Percentiles rank a stretch among this genome's conserved stretches.
Conservation (phyloP, 2,797 vertebrate species). For the Morelia viridis region DNA sequence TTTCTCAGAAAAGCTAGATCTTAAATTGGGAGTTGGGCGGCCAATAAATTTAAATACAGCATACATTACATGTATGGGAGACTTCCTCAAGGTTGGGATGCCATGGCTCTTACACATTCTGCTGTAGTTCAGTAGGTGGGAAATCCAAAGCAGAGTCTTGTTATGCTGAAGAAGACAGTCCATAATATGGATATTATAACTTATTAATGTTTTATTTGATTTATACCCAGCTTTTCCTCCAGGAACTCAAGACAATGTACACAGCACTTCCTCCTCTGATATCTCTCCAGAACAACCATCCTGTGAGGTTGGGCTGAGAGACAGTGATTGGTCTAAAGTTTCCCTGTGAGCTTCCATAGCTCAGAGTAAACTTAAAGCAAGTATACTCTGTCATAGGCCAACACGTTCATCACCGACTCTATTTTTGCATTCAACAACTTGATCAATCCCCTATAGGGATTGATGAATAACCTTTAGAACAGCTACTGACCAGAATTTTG, state of each 20-base stretch:
- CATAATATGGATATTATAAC: background rate
- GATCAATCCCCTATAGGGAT: background rate
- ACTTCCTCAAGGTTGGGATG: background rate
- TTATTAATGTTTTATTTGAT: background rate
- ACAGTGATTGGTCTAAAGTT: background rate
- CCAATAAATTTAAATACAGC: background rate
- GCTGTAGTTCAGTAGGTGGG: background rate
- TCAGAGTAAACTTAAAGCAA: background rate
- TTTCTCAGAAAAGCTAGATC: background rate
- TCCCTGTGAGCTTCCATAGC: background rate
- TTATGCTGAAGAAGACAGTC: background rate
- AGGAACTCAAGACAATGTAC: background rate
- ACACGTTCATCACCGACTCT: background rate
- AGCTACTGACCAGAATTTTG: background rate
- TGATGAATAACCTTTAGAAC: background rate
- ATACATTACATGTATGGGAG: background rate
- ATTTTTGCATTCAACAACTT: background rate
- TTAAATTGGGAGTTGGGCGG: background rate
- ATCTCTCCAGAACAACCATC: background rate
- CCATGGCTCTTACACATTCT: background rate
- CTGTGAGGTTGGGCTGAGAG: background rate
- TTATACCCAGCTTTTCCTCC: background rate
- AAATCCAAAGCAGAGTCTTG: background rate
- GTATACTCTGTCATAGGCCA: background rate
- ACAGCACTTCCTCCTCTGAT: background rate